Conservation (phyloP, 2,113 vertebrate species). For the Pipra filicauda region DNA sequence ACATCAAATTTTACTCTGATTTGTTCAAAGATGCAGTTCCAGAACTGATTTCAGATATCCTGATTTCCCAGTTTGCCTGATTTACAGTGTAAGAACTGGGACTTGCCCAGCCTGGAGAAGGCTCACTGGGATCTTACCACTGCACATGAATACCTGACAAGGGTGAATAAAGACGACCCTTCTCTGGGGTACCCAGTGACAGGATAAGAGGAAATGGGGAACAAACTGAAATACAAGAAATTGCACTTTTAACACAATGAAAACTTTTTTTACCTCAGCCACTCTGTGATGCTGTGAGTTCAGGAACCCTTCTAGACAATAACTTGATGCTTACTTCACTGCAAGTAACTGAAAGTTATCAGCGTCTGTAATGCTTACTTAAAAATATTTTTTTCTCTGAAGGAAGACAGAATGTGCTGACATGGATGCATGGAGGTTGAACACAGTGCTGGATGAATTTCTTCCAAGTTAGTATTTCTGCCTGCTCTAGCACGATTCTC, state of each 20-base stretch:
- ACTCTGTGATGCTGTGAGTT: background rate
- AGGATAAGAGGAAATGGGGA: background rate
- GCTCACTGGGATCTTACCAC: background rate
- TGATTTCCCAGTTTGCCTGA: background rate
- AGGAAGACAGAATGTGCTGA: background rate
- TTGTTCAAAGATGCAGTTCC: background rate
- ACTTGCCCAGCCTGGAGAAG: background rate
- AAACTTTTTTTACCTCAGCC: background rate
- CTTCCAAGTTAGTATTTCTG: constrained; percentile 21
- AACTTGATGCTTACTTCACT: background rate
- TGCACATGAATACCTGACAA: background rate
- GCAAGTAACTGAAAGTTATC: background rate
- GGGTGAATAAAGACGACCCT: background rate
- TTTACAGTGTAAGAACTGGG: background rate
- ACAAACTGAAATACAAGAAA: background rate
- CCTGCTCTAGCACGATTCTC: background rate
- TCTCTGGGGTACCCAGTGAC: background rate
- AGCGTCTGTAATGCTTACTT: background rate
- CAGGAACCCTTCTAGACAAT: background rate
- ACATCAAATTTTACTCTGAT: background rate
- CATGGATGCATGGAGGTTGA: background rate
- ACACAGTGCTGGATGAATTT: background rate
- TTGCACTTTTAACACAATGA: background rate
- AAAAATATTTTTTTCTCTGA: background rate
- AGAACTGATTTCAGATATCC: background rate